Evolutionary conservation across 2,888 invertebrate species (phyloP), one percentile per base, ranked within the genome.

Genomic region (Cosmia trapezina): DNA sequence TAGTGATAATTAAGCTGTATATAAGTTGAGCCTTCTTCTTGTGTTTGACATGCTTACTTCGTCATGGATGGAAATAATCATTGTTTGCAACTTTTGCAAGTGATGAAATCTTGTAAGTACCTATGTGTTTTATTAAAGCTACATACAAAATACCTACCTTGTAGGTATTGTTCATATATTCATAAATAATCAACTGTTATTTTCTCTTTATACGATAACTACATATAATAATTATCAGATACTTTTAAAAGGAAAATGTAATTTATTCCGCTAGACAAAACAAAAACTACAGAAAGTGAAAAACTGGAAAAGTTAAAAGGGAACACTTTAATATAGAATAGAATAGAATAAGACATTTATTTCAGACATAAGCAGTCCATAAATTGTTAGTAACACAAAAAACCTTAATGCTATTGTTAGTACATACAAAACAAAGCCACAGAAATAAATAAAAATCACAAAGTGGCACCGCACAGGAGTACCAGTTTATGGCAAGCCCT

Each of bases 1-100:
- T 60, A 14, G 57, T 63, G 17, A n/a, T 66, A 83, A 67, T 79
- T 57, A 80, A 37, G 14, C 6, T 53, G 62, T 47, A 49, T 53
- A 67, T 62, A 56, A 19, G n/a, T 51, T 59, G n/a, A 14, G 6
- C 0, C 33, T 22, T 56, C 33, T 62, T 57, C 60, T 56, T 22
- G 43, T 28, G 2, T 65, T 60, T 59, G 53, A 59, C 53, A 62
- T 41, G 41, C 41, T 7, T 75, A 57, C 61, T 54, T 71, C 49
- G 60, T 57, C 28, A 72, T 49, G 53, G 73, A 73, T 64, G 45
- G 4, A 28, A 22, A 62, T 66, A 41, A 63, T 70, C 70, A 60
- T 47, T 51, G 41, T 8, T 1, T 8, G n/a, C 14, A 17, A 12
- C 9, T 51, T 8, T 1, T 8, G n/a, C 14, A 17, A 12, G 12